Base-by-base conservation (phyloP, 1,140 invertebrate species). In the Drosophila sucinea region DNA sequence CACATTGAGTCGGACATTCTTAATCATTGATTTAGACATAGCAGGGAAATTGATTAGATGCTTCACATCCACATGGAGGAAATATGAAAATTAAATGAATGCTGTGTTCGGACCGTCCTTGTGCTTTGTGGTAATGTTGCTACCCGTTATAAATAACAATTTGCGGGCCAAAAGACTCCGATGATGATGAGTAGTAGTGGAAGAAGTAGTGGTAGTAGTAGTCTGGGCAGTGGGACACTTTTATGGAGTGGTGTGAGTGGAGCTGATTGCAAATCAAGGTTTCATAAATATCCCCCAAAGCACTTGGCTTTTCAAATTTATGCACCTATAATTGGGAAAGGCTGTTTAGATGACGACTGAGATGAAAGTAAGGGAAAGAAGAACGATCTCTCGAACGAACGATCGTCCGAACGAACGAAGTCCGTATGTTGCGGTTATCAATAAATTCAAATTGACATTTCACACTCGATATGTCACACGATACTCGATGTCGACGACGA, bases 361-460 rank as follows among this genome's bases (percentile, higher is more conserved):
- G 4, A 51, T 51, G 44, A 51, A 51, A 51, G 44, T 51, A 27
- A 30, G 1, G 32, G 7, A 30, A 29, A 64, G n/a, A 25, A 3
- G 10, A 38, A 41, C 4, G 10, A 11, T 11, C 17, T 17, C 17
- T 17, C 8, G 35, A 35, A 27, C 25, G 23, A n/a, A 38, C 54
- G 23, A 27, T 47, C 8, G 38, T 2, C 30, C 30, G 30, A 30
- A 30, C 30, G 33, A 41, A 67, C 70, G 79, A 84, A 74, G 78
- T 91, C 90, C 81, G 55, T 27, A 27, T 68, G 69, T 74, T 65
- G 67, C 76, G 81, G 81, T 91, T 91, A 91, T 91, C 90, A 91
- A 91, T 91, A 91, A 91, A 91, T 91, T 91, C 81, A 91, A 91
- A 90, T 90, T 91, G 90, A 91, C 90, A 91, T 79, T 91, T 91